Conservation (phyloP, 1,140 invertebrate genomes). For the Hycleus phaleratus region DNA sequence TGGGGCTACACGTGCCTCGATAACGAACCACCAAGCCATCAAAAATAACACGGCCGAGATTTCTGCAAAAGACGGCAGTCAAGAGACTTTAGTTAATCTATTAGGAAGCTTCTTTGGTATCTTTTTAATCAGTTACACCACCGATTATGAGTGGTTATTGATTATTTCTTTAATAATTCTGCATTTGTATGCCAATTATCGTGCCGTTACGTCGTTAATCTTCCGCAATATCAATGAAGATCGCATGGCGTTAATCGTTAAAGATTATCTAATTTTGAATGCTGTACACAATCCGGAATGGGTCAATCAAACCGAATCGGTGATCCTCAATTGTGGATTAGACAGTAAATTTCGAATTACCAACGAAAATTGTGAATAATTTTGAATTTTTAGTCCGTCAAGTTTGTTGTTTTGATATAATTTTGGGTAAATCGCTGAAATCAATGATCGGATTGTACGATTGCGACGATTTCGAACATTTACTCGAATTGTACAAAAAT, state of each 20-base stretch:
- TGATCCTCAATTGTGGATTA: slow-evolving; percentile 46
- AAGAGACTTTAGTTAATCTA: slow-evolving; percentile 92
- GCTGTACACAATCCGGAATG: slow-evolving; percentile 43
- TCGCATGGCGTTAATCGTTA: slow-evolving; percentile 59
- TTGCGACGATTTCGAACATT: slow-evolving; percentile 32
- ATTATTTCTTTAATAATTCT: slow-evolving; percentile 63
- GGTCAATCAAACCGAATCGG: slow-evolving; percentile 53
- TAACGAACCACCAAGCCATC: slow-evolving; percentile 88
- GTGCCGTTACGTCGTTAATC: slow-evolving; percentile 65
- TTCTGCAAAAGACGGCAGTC: slow-evolving; percentile 91
- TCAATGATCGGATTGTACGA: slow-evolving; percentile 38
- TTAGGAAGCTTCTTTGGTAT: slow-evolving; percentile 72
- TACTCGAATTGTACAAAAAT: slow-evolving; percentile 39
- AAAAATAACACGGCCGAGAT: slow-evolving; percentile 88
- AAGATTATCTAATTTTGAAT: slow-evolving; percentile 50
- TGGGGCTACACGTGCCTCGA: slow-evolving; percentile 81
- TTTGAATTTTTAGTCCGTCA: slow-evolving; percentile 28
- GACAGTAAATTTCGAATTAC: slow-evolving; percentile 32
- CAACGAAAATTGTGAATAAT: slow-evolving; percentile 31
- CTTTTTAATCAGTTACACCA: slow-evolving; percentile 63
- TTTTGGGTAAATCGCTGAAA: slow-evolving; percentile 46
- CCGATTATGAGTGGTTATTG: slow-evolving; percentile 54
- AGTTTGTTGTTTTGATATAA: slow-evolving; percentile 47
- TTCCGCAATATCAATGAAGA: slow-evolving; percentile 75
- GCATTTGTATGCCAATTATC: slow-evolving; percentile 82